phyloP scores from a whole-genome alignment of 2,797 vertebrate species.

The Pelochelys cantorii region DNA sequence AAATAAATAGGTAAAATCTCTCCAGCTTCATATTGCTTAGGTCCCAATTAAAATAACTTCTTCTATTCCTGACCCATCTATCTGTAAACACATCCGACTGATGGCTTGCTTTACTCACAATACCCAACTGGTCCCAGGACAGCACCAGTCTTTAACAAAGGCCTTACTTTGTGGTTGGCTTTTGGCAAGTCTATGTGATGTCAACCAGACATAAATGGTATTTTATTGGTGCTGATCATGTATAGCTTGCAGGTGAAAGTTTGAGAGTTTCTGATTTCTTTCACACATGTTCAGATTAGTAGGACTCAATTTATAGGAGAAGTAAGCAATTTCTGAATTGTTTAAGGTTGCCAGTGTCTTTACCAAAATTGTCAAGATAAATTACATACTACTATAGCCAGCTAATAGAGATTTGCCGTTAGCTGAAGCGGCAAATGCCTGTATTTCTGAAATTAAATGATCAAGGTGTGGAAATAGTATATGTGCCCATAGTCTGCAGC shows the following conservation, averaged over 20 bases:
- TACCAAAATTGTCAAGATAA: neutral
- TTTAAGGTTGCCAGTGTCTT: constrained; percentile 19
- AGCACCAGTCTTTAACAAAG: neutral
- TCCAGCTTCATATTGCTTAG: neutral
- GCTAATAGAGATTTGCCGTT: neutral
- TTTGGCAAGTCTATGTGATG: constrained; percentile 4
- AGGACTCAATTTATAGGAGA: constrained; percentile 14
- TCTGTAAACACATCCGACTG: constrained; percentile 37
- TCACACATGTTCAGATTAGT: neutral
- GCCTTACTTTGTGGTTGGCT: constrained; percentile 10
- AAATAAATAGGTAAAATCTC: constrained; percentile 27
- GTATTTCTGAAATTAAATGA: neutral
- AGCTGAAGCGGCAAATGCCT: neutral
- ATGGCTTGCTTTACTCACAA: neutral
- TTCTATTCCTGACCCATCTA: constrained; percentile 37
- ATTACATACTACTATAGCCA: neutral
- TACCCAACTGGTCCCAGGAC: neutral
- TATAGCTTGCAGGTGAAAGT: constrained; percentile 6
- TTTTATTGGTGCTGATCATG: neutral
- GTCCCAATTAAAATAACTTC: constrained; percentile 50
- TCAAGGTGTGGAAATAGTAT: neutral
- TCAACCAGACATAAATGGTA: neutral
- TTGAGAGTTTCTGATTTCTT: constrained; percentile 12
- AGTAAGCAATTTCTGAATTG: constrained; percentile 25
- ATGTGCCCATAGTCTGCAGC: neutral